Evolutionary conservation across 2,888 invertebrate species (phyloP).

Genomic region (Julus scandinavius): DNA sequence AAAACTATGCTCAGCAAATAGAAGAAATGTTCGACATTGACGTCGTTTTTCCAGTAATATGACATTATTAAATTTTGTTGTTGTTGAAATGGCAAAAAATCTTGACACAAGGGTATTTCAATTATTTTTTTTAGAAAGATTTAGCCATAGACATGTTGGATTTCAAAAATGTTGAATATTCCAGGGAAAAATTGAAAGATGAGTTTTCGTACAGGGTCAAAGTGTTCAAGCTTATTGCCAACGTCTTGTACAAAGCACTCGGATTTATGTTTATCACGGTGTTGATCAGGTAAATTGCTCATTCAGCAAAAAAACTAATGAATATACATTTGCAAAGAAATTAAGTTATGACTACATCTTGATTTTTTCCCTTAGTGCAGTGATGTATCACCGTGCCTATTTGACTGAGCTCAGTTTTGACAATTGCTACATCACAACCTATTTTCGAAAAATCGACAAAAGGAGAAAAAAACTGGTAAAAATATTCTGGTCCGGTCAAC

Average conservation of each 20-base stretch:
- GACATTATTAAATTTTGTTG: no score
- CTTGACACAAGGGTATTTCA: not conserved
- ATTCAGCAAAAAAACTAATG: not conserved
- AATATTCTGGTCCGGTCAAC: no score
- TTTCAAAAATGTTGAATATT: slow-evolving; percentile 38
- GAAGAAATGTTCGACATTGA: slow-evolving; percentile 45
- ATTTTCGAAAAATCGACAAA: slow-evolving; percentile 54
- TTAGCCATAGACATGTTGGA: slow-evolving; percentile 4
- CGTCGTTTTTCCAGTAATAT: slow-evolving; percentile 42
- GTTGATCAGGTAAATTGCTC: not conserved
- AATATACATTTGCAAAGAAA: not conserved
- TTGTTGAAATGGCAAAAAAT: not conserved
- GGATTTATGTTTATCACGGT: not conserved
- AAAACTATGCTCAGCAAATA: slow-evolving; percentile 28
- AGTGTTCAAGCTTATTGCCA: not conserved
- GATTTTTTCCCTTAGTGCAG: slow-evolving; percentile 19
- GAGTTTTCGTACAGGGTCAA: slow-evolving; percentile 50
- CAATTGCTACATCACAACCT: slow-evolving; percentile 53
- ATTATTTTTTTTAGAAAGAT: not conserved
- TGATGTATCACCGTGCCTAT: slow-evolving; percentile 34
- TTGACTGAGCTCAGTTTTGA: slow-evolving; percentile 45
- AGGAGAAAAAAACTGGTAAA: slow-evolving; percentile 50
- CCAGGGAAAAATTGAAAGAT: slow-evolving; percentile 47
- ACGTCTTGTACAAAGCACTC: not conserved
- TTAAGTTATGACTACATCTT: no score